These are phyloP conservation scores for Perizoma affinitatum DNA, from an alignment of 2,888 invertebrate species.

Conservation along the genomic window DNA sequence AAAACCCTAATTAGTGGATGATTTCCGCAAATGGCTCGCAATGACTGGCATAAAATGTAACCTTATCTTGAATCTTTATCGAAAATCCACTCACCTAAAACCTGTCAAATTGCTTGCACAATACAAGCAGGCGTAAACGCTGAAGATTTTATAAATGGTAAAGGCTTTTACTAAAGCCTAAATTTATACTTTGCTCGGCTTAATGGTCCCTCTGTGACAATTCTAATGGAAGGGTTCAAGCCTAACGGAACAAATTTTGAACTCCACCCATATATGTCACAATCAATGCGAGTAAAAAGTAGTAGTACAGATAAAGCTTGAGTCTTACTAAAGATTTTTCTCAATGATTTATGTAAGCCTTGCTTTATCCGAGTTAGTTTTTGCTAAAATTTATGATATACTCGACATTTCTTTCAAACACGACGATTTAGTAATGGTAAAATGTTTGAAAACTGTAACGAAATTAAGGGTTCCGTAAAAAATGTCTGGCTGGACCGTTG, in stretches of 20 bases:
- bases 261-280: slow-evolving; percentile 58
- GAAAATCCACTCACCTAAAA: slow-evolving; percentile 29
- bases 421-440: no score
- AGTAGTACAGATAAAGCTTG: slow-evolving; percentile 46
- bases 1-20: slow-evolving; percentile 2
- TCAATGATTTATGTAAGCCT: slow-evolving; percentile 10
- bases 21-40: slow-evolving; percentile 2
- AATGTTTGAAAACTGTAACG: slow-evolving; percentile 13
- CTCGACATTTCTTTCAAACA: no score
- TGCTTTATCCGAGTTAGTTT: slow-evolving; percentile 15
- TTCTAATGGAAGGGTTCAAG: slow-evolving; percentile 60
- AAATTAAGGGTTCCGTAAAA: slow-evolving; percentile 29
- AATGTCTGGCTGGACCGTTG: slow-evolving; percentile 46
- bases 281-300: slow-evolving; percentile 54
- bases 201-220: slow-evolving; percentile 62
- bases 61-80: slow-evolving; percentile 29
- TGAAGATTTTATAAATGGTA: slow-evolving; percentile 44
- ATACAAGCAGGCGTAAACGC: slow-evolving; percentile 35
- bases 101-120: slow-evolving; percentile 33
- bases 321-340: slow-evolving; percentile 24
- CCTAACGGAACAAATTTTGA: slow-evolving; percentile 49
- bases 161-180: slow-evolving; percentile 52
- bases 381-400: neutral
- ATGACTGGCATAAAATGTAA: slow-evolving; percentile 17
- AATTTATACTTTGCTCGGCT: slow-evolving; percentile 54